phyloP scores from a whole-genome alignment of 2,113 vertebrate genomes.

The Ginglymostoma cirratum region DNA sequence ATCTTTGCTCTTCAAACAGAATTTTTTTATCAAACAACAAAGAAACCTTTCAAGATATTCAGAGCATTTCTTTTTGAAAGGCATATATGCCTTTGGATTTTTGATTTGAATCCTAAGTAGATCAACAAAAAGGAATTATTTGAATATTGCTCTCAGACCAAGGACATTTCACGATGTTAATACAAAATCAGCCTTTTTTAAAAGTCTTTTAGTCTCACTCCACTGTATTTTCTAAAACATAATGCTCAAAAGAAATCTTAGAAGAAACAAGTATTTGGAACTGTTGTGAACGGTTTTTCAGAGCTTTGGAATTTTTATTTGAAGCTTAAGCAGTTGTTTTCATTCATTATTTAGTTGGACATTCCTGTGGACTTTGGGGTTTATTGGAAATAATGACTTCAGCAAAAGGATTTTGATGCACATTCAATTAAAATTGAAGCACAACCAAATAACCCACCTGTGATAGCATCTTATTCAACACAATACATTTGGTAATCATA shows the following conservation, averaged over 20 bases:
- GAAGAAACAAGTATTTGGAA: neutral
- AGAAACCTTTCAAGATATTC: constrained; percentile 27
- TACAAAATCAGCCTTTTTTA: constrained; percentile 13
- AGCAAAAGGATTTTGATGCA: neutral
- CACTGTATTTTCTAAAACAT: neutral
- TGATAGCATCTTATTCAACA: neutral
- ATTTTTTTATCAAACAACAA: constrained; percentile 18
- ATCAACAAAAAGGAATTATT: constrained; percentile 29
- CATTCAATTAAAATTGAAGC: neutral
- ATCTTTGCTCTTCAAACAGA: constrained; percentile 8
- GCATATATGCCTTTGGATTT: constrained; percentile 25
- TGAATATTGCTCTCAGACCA: constrained; percentile 15
- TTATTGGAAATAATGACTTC: neutral
- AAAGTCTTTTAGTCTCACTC: neutral
- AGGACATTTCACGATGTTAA: neutral
- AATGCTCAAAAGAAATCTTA: neutral
- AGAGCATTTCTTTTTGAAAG: constrained; percentile 3
- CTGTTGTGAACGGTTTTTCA: neutral
- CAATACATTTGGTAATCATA: neutral
- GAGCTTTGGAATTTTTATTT: neutral
- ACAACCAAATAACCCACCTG: neutral
- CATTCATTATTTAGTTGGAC: neutral
- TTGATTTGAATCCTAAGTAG: constrained; percentile 28
- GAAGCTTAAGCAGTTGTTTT: neutral
- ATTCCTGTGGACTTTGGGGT: neutral